Base-by-base conservation (phyloP, 2,113 vertebrate genomes). In the Heteronetta atricapilla region DNA sequence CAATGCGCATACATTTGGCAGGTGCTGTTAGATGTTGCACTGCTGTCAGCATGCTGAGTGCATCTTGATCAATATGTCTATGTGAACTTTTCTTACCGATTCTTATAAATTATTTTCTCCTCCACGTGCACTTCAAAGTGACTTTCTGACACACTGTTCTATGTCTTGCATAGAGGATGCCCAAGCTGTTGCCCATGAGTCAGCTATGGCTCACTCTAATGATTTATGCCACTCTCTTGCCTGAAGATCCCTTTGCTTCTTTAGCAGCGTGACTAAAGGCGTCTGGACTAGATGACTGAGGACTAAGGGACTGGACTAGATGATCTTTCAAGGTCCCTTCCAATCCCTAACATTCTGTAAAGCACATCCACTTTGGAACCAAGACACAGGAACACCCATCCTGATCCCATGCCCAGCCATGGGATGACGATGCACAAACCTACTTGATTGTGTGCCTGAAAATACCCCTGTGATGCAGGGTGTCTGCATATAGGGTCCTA, bases 71-170 rank as follows among this genome's bases (percentile, higher is more conserved):
- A 72, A 18, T 2, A 53, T 2, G 2, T 56, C 31, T 68, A 52
- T 50, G 74, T 66, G 33, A 89, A 58, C 5, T 19, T 46, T 72
- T 90, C 63, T 11, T 2, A 11, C 42, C 31, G 29, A 75, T 68
- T 76, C 28, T 46, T 85, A 0, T 16, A 87, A 63, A 10, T 72
- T 55, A 79, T 26, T 42, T 83, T 81, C 81, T 81, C 75, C 34
- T 88, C 60, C 86, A 67, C n/a, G 81, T 55, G n/a, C 31, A 86
- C 74, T 76, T 88, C 38, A 40, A 76, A 88, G 29, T 25, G 36
- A 78, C 29, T 66, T 93, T 33, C 72, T 86, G 74, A 60, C 23
- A 28, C 13, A 69, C 36, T n/a, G 69, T 16, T 34, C 52, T 31
- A 26, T 40, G 15, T 48, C 14, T 52, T 67, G 64, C 66, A 78